Conservation (phyloP, 2,797 vertebrate genomes). For the Sphenopsis melanotis region DNA sequence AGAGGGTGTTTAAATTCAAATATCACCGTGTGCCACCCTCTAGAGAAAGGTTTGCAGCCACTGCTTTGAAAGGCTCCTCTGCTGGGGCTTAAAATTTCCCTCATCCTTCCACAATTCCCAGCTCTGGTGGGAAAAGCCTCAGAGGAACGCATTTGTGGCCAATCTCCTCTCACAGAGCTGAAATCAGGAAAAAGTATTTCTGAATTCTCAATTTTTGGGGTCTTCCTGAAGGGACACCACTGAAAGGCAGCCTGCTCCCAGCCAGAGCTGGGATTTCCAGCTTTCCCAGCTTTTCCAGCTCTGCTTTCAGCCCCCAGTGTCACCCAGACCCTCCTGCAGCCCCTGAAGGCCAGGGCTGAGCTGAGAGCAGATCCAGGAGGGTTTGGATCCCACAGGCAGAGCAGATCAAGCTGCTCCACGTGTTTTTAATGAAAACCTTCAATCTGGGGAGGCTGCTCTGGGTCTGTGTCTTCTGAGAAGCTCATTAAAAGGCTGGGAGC, state of each 20-base stretch:
- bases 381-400: neutral
- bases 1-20: neutral
- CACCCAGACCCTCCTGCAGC: neutral
- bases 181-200: neutral
- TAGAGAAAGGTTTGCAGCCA: neutral
- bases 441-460: neutral
- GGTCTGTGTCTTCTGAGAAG: neutral
- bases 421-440: conserved; percentile 27
- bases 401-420: neutral
- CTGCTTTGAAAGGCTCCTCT: neutral
- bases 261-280: neutral
- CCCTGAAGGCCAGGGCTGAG: neutral
- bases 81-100: neutral
- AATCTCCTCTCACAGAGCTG: rapidly evolving
- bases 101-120: neutral
- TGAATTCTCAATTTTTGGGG: neutral
- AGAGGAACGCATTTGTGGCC: neutral
- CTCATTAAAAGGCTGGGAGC: conserved; percentile 14
- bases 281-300: neutral
- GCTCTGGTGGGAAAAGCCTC: neutral
- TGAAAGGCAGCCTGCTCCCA: neutral
- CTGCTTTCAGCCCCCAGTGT: neutral
- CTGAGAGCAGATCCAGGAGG: neutral
- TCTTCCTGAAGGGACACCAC: neutral
- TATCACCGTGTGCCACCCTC: neutral